Evolutionary conservation across 2,113 vertebrate genomes (phyloP).

Genomic region (Cyprinodon brontotheroides): DNA sequence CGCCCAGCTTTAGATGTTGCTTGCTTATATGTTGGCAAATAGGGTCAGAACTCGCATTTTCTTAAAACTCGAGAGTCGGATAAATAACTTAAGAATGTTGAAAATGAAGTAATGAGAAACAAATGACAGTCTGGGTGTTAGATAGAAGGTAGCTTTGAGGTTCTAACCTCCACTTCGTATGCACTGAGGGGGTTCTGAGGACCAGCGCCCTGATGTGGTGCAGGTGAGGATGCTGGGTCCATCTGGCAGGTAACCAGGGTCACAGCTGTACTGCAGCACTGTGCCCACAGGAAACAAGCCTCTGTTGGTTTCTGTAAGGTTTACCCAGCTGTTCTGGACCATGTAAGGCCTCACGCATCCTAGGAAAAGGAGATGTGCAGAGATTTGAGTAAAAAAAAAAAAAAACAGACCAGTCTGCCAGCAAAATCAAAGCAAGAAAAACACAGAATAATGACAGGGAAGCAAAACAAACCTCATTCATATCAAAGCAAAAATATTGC

Average conservation of each 20-base stretch:
- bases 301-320: conserved; percentile 80
- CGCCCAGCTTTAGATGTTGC: background rate
- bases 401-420: conserved; percentile 7
- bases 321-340: conserved; percentile 80
- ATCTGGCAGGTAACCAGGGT: conserved; percentile 77
- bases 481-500: too few species aligned
- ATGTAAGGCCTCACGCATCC: conserved; percentile 78
- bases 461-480: background rate
- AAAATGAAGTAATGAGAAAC: background rate
- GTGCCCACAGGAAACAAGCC: conserved; percentile 78
- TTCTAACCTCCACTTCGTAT: conserved; percentile 75
- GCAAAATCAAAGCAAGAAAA: conserved; percentile 8
- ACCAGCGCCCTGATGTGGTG: conserved; percentile 72
- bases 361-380: conserved; percentile 34
- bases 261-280: conserved; percentile 82
- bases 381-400: background rate
- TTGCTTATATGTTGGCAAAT: background rate
- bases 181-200: conserved; percentile 78
- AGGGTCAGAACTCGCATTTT: background rate
- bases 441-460: background rate
- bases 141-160: background rate
- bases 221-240: conserved; percentile 78
- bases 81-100: background rate
- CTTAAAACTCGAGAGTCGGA: background rate
- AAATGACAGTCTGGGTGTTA: background rate